Conservation (phyloP, 2,888 invertebrate genomes). For the Macaria liturata region DNA sequence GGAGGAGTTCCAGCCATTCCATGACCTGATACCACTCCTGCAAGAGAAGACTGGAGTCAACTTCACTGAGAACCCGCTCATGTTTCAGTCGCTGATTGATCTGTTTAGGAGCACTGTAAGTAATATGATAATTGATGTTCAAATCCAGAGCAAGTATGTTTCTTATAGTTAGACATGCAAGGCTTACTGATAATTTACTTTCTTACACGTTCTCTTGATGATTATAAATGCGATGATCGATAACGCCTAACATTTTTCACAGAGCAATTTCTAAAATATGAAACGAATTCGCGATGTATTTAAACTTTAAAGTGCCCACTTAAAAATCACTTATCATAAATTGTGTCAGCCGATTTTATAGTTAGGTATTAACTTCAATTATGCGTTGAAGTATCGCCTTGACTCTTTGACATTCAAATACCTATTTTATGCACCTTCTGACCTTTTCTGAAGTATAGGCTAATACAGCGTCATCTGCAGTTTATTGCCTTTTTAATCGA, state of each 20-base stretch:
- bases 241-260: too few relatives aligned
- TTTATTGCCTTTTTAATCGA: slow-evolving; percentile 1
- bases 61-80: slow-evolving; percentile 64
- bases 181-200: too few relatives aligned
- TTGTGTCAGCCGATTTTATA: too few relatives aligned
- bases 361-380: too few relatives aligned
- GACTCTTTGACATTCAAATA: slow-evolving; percentile 9
- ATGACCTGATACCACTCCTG: slow-evolving; percentile 56
- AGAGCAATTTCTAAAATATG: too few relatives aligned
- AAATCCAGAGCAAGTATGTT: too few relatives aligned
- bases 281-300: too few relatives aligned
- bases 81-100: slow-evolving; percentile 64
- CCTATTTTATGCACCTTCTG: slow-evolving; percentile 4
- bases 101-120: slow-evolving; percentile 65
- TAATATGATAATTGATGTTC: background rate
- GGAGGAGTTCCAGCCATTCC: slow-evolving; percentile 59
- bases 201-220: too few relatives aligned
- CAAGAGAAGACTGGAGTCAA: slow-evolving; percentile 60
- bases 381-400: background rate
- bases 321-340: too few relatives aligned
- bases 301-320: too few relatives aligned
- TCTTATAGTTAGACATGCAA: too few relatives aligned
- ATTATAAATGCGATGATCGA: too few relatives aligned
- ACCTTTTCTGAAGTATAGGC: slow-evolving; percentile 8
- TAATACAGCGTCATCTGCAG: slow-evolving; percentile 2